These are phyloP conservation scores for Pseudotriccus pelzelni DNA, from an alignment of 2,797 vertebrate genomes.

Conservation along the genomic window DNA sequence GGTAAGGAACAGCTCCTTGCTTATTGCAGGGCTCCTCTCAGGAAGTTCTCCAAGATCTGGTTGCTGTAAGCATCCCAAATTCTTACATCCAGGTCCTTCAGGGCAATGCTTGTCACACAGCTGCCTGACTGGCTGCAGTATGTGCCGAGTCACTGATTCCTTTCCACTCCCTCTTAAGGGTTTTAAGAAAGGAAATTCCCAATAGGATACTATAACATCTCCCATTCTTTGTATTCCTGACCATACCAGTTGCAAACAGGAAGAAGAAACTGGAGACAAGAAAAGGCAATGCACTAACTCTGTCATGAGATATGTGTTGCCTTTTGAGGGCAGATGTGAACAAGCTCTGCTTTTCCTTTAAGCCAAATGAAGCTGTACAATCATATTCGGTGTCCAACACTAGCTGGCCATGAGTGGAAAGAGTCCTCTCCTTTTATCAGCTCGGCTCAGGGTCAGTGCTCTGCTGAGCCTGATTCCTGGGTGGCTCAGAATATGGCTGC, in stretches of 20 bases:
- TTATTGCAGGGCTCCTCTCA: not conserved
- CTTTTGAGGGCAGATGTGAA: not conserved
- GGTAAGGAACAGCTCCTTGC: slow-evolving; percentile 77
- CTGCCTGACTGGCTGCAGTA: not conserved
- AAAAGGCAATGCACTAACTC: not conserved
- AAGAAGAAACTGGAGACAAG: not conserved
- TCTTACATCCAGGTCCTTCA: not conserved
- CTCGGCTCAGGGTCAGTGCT: not conserved
- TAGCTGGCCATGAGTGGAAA: not conserved
- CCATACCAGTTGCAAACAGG: not conserved
- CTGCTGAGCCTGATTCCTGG: not conserved
- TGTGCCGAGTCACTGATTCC: not conserved
- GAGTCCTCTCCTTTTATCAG: not conserved
- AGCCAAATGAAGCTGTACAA: not conserved
- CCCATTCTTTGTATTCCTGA: not conserved
- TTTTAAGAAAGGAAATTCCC: not conserved
- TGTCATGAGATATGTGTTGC: rapidly evolving
- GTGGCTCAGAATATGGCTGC: not conserved
- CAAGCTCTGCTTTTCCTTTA: not conserved
- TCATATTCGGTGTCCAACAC: not conserved
- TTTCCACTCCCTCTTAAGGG: not conserved
- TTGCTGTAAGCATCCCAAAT: not conserved
- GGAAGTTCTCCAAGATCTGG: not conserved
- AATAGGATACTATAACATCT: not conserved
- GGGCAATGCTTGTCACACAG: not conserved